Percentiles rank a stretch among this genome's conserved stretches.
phyloP scores from a whole-genome alignment of 2,888 invertebrate genomes.

The Tetranychus piercei region DNA sequence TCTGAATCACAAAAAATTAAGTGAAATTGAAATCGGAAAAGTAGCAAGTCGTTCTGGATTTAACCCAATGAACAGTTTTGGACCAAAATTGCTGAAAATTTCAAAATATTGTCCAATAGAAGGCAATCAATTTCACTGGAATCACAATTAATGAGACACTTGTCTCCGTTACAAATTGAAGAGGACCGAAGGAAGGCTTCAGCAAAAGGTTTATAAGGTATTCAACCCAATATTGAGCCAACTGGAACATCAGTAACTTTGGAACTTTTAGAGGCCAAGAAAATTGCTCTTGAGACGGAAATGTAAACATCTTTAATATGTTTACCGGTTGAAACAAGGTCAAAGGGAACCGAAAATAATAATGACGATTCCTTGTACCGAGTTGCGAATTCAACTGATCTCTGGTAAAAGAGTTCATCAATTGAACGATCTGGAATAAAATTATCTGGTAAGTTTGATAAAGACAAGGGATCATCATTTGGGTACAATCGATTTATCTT shows the following conservation, averaged over 20 bases:
- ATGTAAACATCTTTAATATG: constrained; percentile 35
- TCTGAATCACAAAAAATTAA: no score
- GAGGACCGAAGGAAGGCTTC: constrained; percentile 71
- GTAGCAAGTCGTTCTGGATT: no score
- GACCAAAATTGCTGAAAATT: no score
- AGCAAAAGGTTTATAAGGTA: constrained; percentile 60
- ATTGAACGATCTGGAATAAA: constrained; percentile 41
- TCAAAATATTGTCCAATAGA: constrained; percentile 77
- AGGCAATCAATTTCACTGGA: constrained; percentile 62
- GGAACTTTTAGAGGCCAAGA: constrained; percentile 19
- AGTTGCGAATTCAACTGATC: constrained; percentile 47
- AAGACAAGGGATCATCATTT: constrained; percentile 3
- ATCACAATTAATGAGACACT: constrained; percentile 24
- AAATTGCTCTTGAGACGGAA: constrained; percentile 61
- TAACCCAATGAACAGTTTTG: no score
- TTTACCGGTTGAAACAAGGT: constrained; percentile 38
- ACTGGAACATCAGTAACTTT: constrained; percentile 50
- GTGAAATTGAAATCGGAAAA: no score
- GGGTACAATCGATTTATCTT: no score
- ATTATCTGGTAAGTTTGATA: constrained; percentile 10
- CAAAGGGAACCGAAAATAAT: constrained; percentile 68
- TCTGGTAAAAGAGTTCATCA: constrained; percentile 72
- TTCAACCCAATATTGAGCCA: constrained; percentile 49
- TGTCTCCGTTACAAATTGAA: constrained; percentile 14
- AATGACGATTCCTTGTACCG: constrained; percentile 60